Conservation (phyloP, 1,140 invertebrate genomes). For the Atta cephalotes region DNA sequence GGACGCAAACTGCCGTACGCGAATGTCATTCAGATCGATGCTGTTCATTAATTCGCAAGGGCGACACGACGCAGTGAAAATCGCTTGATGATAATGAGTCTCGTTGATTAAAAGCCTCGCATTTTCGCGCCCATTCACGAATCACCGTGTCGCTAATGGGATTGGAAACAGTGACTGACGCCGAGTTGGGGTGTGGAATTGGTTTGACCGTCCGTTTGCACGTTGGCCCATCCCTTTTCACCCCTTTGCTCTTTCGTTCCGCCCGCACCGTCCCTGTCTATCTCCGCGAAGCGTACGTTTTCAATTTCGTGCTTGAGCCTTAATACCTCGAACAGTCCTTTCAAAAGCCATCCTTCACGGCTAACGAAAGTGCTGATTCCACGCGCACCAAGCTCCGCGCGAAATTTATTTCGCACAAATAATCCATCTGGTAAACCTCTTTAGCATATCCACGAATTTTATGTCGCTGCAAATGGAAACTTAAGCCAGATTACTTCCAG, state of each 20-base stretch:
- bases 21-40: constrained; percentile 52
- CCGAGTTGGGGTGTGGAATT: constrained; percentile 73
- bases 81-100: constrained; percentile 76
- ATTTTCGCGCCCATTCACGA: constrained; percentile 76
- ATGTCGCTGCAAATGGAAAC: constrained; percentile 60
- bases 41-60: constrained; percentile 63
- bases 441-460: constrained; percentile 61
- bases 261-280: background rate
- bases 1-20: constrained; percentile 39
- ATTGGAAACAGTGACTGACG: constrained; percentile 78
- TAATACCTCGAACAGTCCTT: constrained; percentile 71
- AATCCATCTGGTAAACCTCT: constrained; percentile 59
- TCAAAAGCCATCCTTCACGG: constrained; percentile 69
- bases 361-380: constrained; percentile 64
- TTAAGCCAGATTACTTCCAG: constrained; percentile 59
- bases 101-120: constrained; percentile 79
- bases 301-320: constrained; percentile 71
- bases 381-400: constrained; percentile 34
- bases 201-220: constrained; percentile 69
- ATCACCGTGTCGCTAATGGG: constrained; percentile 78
- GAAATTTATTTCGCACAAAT: constrained; percentile 71
- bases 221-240: constrained; percentile 35
- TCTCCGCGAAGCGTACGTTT: constrained; percentile 65
- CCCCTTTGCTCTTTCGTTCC: background rate
- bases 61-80: constrained; percentile 62